Evolutionary conservation across 2,113 vertebrate species (phyloP).

Genomic region (Galemys pyrenaicus): DNA sequence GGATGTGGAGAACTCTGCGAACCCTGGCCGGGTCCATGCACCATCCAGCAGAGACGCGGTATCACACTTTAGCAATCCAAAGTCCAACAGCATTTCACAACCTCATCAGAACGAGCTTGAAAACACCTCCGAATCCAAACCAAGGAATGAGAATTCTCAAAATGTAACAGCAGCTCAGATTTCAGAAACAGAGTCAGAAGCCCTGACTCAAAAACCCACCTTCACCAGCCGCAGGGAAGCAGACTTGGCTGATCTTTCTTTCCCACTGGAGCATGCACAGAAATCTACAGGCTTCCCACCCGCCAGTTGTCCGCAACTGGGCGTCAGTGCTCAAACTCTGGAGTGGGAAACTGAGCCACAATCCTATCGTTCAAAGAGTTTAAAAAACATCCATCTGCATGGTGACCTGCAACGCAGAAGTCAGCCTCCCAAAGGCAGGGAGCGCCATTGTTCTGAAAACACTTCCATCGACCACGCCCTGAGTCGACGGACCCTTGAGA

Average conservation of each 20-base stretch:
- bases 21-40: background rate
- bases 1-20: slow-evolving; percentile 59
- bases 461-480: slow-evolving; percentile 67
- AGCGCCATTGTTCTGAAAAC: slow-evolving; percentile 85
- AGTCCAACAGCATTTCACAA: slow-evolving; percentile 56
- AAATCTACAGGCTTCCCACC: slow-evolving; percentile 62
- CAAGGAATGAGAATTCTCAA: slow-evolving; percentile 53
- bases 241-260: slow-evolving; percentile 38
- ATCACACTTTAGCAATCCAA: slow-evolving; percentile 56
- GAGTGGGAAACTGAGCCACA: slow-evolving; percentile 56
- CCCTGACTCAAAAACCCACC: background rate
- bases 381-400: slow-evolving; percentile 76
- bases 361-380: slow-evolving; percentile 66
- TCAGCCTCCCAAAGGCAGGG: slow-evolving; percentile 70
- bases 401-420: slow-evolving; percentile 44
- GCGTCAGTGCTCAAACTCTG: background rate
- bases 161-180: slow-evolving; percentile 59
- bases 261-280: slow-evolving; percentile 68
- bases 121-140: slow-evolving; percentile 35
- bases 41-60: slow-evolving; percentile 50
- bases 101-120: slow-evolving; percentile 40
- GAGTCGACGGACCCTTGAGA: slow-evolving; percentile 39
- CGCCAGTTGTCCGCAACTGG: slow-evolving; percentile 52
- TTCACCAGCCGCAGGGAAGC: slow-evolving; percentile 20
- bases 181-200: slow-evolving; percentile 30